These are phyloP conservation scores for Sebastes minor DNA, from an alignment of 2,797 vertebrate genomes.

Conservation along the genomic window DNA sequence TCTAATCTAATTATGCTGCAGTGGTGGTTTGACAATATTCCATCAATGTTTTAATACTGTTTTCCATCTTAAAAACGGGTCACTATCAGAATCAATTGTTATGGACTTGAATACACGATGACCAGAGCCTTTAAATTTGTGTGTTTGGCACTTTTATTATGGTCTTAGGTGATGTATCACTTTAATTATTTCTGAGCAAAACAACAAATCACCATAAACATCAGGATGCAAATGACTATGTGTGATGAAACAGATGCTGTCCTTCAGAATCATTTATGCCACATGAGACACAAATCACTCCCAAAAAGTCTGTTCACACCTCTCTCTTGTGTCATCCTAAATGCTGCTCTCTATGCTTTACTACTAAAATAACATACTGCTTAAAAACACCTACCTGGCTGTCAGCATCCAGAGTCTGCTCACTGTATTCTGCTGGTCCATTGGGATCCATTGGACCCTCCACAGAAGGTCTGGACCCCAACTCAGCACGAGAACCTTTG, in stretches of 20 bases:
- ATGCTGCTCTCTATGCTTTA: neutral
- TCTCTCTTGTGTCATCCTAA: neutral
- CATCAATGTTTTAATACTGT: neutral
- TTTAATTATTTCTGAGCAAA: neutral
- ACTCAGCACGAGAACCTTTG: conserved; percentile 62
- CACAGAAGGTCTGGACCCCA: conserved; percentile 61
- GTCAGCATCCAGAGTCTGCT: conserved; percentile 91
- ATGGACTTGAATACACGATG: neutral
- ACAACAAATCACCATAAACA: neutral
- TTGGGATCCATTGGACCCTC: conserved; percentile 64
- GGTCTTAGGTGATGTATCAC: neutral
- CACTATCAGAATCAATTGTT: neutral
- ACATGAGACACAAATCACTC: neutral
- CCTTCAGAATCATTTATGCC: neutral
- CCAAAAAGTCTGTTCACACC: neutral
- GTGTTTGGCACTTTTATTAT: neutral
- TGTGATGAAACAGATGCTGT: conserved; percentile 19
- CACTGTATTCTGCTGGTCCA: conserved; percentile 84
- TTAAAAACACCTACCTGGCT: conserved; percentile 79
- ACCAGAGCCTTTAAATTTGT: neutral
- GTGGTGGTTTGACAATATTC: neutral
- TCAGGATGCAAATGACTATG: neutral
- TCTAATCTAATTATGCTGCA: neutral
- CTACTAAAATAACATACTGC: neutral
- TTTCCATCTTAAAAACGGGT: neutral